Evolutionary conservation across 2,113 vertebrate species (phyloP).

Genomic region (Gasterosteus nipponicus): DNA sequence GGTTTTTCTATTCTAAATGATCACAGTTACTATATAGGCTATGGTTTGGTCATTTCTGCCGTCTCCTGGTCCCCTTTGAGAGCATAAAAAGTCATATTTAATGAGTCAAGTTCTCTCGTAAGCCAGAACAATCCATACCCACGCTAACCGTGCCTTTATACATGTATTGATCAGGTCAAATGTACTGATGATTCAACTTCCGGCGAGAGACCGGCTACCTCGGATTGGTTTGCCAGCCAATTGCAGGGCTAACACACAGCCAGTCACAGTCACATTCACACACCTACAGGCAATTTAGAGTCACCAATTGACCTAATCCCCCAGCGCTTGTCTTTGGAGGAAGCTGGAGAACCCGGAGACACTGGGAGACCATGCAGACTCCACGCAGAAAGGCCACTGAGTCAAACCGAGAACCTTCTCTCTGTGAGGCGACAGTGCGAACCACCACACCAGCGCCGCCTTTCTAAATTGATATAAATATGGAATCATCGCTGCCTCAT

Average conservation of each 20-base stretch:
- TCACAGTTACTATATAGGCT: not conserved
- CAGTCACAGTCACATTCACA: too few relatives aligned
- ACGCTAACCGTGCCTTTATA: slow-evolving; percentile 70
- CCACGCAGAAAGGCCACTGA: too few relatives aligned
- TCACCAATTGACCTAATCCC: too few relatives aligned
- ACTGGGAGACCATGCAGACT: too few relatives aligned
- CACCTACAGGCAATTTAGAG: too few relatives aligned
- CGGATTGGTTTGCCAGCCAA: too few relatives aligned
- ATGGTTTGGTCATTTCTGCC: not conserved
- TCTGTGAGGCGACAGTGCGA: too few relatives aligned
- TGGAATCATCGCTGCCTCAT: slow-evolving; percentile 78
- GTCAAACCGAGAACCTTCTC: too few relatives aligned
- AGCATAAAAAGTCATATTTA: slow-evolving; percentile 18
- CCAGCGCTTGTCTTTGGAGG: too few relatives aligned
- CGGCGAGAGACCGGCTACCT: too few relatives aligned
- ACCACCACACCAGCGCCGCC: slow-evolving; percentile 14
- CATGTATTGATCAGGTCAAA: slow-evolving; percentile 84
- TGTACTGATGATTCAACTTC: slow-evolving; percentile 53
- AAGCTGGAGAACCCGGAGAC: too few relatives aligned
- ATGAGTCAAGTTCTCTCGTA: slow-evolving; percentile 23
- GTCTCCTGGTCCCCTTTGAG: slow-evolving; percentile 2
- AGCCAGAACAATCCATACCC: slow-evolving; percentile 16
- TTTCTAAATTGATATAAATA: slow-evolving; percentile 85
- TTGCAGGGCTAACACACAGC: too few relatives aligned
- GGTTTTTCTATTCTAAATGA: not conserved